Conservation (phyloP, 2,113 vertebrate species). For the Ptilorrhoa leucosticta region DNA sequence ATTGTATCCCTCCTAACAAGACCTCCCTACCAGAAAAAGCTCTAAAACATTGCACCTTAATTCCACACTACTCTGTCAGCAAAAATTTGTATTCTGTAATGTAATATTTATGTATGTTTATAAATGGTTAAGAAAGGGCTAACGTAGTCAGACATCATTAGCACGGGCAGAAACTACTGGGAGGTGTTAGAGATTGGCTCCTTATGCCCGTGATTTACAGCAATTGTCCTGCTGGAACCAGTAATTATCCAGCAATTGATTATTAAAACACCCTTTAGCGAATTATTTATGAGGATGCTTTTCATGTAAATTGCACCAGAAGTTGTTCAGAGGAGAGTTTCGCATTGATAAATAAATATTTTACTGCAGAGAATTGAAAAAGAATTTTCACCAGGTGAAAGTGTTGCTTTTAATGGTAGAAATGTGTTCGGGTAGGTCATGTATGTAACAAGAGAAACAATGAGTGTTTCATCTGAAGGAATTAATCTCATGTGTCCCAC, state of each 20-base stretch:
- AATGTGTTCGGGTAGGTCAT: background rate
- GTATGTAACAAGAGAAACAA: background rate
- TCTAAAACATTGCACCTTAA: background rate
- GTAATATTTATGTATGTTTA: slow-evolving; percentile 32
- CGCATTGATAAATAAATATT: background rate
- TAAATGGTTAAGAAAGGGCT: slow-evolving; percentile 33
- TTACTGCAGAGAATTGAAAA: background rate
- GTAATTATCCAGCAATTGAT: slow-evolving; percentile 26
- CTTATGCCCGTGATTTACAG: background rate
- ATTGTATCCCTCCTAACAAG: background rate
- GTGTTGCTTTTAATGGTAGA: background rate
- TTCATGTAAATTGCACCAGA: background rate
- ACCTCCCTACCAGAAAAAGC: background rate
- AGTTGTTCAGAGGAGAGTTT: background rate
- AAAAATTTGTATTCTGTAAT: background rate
- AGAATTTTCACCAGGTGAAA: background rate
- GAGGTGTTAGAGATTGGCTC: background rate
- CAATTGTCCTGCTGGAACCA: slow-evolving; percentile 32
- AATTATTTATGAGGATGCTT: slow-evolving; percentile 14
- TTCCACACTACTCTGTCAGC: background rate
- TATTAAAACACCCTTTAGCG: slow-evolving; percentile 15
- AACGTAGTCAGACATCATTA: slow-evolving; percentile 14
- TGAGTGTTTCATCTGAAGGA: background rate
- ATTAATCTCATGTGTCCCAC: fast-evolving
- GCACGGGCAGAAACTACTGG: background rate